Base-by-base conservation (phyloP, 2,888 invertebrate species). In the Ectemnius continuus region DNA sequence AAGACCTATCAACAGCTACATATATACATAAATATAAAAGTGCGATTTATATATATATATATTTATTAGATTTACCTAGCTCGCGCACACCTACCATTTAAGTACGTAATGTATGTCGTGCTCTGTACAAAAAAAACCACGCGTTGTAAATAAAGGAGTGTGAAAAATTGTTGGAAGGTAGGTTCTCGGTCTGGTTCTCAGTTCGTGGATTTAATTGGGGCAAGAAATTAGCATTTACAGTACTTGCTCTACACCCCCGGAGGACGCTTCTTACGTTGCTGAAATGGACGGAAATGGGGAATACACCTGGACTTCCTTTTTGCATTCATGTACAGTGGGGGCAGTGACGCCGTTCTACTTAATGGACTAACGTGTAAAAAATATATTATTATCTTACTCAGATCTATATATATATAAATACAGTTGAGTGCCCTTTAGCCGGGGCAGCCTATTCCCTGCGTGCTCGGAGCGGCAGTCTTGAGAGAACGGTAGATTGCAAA, bases 151-250 rank as follows among this genome's bases (percentile, higher is more conserved):
- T 84, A 80, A 80, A 74, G 59, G 61, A 78, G 57, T 74, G 67
- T 73, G 56, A 36, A 36, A 36, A 36, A 36, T 36, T 36, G 5
- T 6, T 36, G 36, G 36, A 11, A 8, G 5, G 36, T 36, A 36
- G 36, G 36, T 36, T 36, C 8, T 48, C 8, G n/a, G 14, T 3
- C 26, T 26, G 5, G 48, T 14, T 52, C n/a, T 13, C 13, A 48
- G 23, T 52, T 52, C 52, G 14, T 16, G 52, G 52, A 52, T 16
- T 61, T 11, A 11, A 36, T 36, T 2, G 36, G 67, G 84, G 85
- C 85, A 84, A 84, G 85, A 86, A 68, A 60, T 78, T 72, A 87
- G 84, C 84, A 85, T 83, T 84, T 86, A 85, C 79, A 85, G 73
- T 75, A 70, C 70, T 76, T 79, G 80, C 83, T 87, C 70, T 83